Base-by-base conservation (phyloP, 2,888 invertebrate genomes). In the Endotricha flammealis region DNA sequence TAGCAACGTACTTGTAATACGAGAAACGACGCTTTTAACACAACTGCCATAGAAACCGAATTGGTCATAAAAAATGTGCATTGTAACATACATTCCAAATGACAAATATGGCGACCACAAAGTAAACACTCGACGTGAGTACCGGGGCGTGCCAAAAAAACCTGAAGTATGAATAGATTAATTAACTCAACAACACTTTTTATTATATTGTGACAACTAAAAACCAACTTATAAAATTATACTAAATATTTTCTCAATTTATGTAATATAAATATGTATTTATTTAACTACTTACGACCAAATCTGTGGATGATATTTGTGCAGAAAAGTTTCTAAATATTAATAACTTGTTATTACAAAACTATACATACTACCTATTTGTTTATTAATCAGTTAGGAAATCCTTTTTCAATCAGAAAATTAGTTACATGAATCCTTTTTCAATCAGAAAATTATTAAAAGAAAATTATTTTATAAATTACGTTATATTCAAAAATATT, bases 171-270 rank as follows among this genome's bases (percentile, higher is more conserved):
- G 44, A 55, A 60, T 57, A 43, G 48, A 48, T 44, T 62, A 62
- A 68, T 69, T 67, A 65, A 57, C 44, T 58, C 34, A 46, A 63
- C 48, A 53, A 48, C 50, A 49, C 64, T 68, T 50, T 42, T 49
- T 14, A 31, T 9, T 28, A 37, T 17, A 27, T 28, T 34, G 16
- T 24, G 22, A 17, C 12, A 30, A 39, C 20, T 29, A 33, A 50
- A 35, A 46, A 51, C 14, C 13, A 24, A 24, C 24, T 22, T 32
- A 32, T 32, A 14, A 32, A 24, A 12, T 20, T n/a, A n/a, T n/a
- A n/a, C 13, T 24, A 10, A 12, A 16, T 22, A 20, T 12, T 32
- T 23, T 23, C 32, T n/a, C n/a, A 32, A 14, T 24, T 32, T 32
- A 32, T 32, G 23, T 24, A 32, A 32, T 14, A 20, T n/a, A n/a